Percentiles rank a stretch among this genome's conserved stretches.
Conservation (phyloP, 2,797 vertebrate genomes). For the Loris lydekkerianus region DNA sequence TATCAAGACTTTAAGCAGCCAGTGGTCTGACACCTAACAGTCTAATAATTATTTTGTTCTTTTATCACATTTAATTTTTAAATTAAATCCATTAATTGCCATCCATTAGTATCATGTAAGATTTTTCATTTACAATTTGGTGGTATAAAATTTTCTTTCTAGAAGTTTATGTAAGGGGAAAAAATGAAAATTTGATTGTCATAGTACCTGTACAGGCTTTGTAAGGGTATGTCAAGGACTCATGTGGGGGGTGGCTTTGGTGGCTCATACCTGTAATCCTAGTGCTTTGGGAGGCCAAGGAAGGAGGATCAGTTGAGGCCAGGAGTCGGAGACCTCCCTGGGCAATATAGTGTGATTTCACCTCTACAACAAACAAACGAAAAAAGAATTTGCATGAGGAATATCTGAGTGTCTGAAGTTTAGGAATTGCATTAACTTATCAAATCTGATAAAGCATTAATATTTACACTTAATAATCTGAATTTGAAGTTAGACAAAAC, state of each 20-base stretch:
- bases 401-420: neutral
- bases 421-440: neutral
- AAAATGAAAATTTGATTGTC: neutral
- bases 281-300: neutral
- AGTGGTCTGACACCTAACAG: neutral
- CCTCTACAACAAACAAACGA: neutral
- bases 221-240: neutral
- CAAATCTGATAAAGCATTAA: neutral
- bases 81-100: neutral
- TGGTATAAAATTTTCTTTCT: neutral
- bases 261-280: neutral
- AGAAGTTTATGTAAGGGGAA: neutral
- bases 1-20: neutral
- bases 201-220: neutral
- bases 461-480: neutral
- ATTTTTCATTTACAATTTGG: conserved; percentile 37
- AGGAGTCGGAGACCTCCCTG: neutral
- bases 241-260: neutral
- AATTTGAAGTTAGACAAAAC: neutral
- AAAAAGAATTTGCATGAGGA: neutral
- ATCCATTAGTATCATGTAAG: neutral
- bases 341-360: neutral
- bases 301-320: neutral
- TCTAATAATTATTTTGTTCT: neutral
- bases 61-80: conserved; percentile 30